Conservation (phyloP, 2,888 invertebrate genomes). For the Hypercompe scribonia region DNA sequence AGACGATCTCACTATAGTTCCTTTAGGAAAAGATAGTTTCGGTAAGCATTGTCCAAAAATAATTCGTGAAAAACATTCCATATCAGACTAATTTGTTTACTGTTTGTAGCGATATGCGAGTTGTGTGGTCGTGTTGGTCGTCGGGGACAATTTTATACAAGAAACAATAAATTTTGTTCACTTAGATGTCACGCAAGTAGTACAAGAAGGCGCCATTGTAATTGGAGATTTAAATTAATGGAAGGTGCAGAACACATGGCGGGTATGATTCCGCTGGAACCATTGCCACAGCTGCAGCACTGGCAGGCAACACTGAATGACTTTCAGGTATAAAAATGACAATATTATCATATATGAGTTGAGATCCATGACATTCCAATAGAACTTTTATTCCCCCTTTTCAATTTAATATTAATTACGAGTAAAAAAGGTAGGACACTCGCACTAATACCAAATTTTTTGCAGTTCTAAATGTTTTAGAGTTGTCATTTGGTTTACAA, state of each 20-base stretch:
- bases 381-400: neutral
- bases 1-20: slow-evolving; percentile 93
- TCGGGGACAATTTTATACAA: slow-evolving; percentile 73
- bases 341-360: neutral
- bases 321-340: slow-evolving; percentile 64
- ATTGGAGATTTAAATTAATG: slow-evolving; percentile 81
- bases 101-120: slow-evolving; percentile 77
- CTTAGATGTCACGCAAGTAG: slow-evolving; percentile 73
- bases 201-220: slow-evolving; percentile 64
- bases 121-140: slow-evolving; percentile 79
- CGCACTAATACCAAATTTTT: no score
- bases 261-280: slow-evolving; percentile 82
- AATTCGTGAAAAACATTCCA: neutral
- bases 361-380: neutral
- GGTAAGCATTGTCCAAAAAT: slow-evolving; percentile 85
- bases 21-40: slow-evolving; percentile 95
- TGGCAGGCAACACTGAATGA: slow-evolving; percentile 79
- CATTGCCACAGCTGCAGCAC: slow-evolving; percentile 80
- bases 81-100: slow-evolving; percentile 16
- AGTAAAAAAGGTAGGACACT: no score
- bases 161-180: slow-evolving; percentile 79
- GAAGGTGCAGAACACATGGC: slow-evolving; percentile 82
- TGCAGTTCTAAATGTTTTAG: no score
- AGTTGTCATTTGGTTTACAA: no score
- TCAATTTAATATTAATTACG: neutral